Percentiles rank a stretch among this genome's conserved stretches.
These are phyloP conservation scores for Camponotus vicinus DNA, from an alignment of 1,140 invertebrate species.

Conservation along the genomic window DNA sequence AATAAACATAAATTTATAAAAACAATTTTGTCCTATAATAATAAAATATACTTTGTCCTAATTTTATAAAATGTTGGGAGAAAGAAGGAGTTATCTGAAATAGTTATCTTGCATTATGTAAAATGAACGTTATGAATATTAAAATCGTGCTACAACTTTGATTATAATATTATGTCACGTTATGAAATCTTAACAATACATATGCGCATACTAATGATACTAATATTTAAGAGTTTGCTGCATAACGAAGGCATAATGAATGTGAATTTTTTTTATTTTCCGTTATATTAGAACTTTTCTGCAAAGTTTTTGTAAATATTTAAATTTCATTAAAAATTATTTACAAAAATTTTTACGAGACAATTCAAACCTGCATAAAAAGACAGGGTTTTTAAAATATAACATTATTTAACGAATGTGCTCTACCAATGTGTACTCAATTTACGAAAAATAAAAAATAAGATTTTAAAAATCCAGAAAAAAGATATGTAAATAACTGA, in stretches of 20 bases:
- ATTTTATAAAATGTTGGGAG: background rate
- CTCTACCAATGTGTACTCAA: background rate
- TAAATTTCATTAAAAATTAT: background rate
- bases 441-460: background rate
- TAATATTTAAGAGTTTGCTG: slow-evolving; percentile 28
- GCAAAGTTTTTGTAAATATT: slow-evolving; percentile 7
- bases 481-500: background rate
- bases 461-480: background rate
- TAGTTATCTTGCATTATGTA: slow-evolving; percentile 41
- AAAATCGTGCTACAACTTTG: slow-evolving; percentile 31
- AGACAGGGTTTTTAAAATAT: slow-evolving; percentile 7
- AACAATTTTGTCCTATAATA: slow-evolving; percentile 3
- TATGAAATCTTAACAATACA: slow-evolving; percentile 14
- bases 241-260: slow-evolving; percentile 4
- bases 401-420: background rate
- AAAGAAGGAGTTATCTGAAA: slow-evolving; percentile 24
- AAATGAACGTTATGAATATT: slow-evolving; percentile 45
- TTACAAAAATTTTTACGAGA: background rate
- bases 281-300: background rate
- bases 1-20: slow-evolving; percentile 12
- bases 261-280: slow-evolving; percentile 23
- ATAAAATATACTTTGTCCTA: background rate
- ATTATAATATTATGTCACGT: slow-evolving; percentile 50
- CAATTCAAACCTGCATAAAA: background rate
- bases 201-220: slow-evolving; percentile 42